Base-by-base conservation (phyloP, 2,888 invertebrate species). In the Lamproptera curius region DNA sequence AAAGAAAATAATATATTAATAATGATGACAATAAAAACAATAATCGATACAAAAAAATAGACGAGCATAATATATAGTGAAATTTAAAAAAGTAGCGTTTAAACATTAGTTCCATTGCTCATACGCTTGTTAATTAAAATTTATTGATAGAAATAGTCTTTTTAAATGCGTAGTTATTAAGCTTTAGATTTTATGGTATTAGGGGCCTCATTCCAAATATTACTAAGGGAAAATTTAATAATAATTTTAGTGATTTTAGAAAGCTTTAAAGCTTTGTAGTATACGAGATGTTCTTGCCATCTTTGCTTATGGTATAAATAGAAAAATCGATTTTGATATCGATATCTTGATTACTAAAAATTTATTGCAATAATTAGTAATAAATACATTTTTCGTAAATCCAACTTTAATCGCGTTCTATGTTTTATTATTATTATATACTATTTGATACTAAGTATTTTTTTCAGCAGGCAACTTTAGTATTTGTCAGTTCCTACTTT, bases 231-330 rank as follows among this genome's bases (percentile, higher is more conserved):
- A n/a, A 6, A n/a, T 15, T 43, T 40, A 6, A 13, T 35, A 16
- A 16, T 16, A 23, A 36, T 20, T n/a, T n/a, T 20, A n/a, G 13
- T 46, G 16, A 9, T 35, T 20, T 41, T 26, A 17, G n/a, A 16
- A 41, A 39, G 42, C 17, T 42, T 39, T 16, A 34, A 9, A 5
- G 42, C 40, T 52, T 42, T 20, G 13, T 44, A 43, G 50, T 52
- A 52, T 51, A 52, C 48, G 50, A 50, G 9, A 31, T 41, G n/a
- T 23, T 52, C 54, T 54, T 54, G 54, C 54, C 54, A 46, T 23
- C 5, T 9, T 40, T 11, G 13, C 20, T 28, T 43, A 13, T 20
- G 17, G n/a, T n/a, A n/a, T n/a, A n/a, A n/a, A n/a, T n/a, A n/a
- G n/a, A n/a, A n/a, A n/a, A n/a, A n/a, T n/a, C n/a, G n/a, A n/a